phyloP scores from a whole-genome alignment of 1,140 invertebrate genomes.

The Pygmarrhopalites habei region DNA sequence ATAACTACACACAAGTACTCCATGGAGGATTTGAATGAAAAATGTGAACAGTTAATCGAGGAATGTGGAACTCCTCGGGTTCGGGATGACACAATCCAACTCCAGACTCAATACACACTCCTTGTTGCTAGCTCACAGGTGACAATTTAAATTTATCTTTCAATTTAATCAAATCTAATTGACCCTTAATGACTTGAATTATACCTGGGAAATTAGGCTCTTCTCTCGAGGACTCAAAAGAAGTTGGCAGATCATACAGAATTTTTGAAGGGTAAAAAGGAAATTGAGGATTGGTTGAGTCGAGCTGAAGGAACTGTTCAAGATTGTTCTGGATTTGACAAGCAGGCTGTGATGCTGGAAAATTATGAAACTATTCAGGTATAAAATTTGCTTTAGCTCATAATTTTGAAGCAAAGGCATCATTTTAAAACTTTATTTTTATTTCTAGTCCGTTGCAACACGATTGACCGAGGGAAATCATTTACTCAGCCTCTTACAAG shows the following conservation, averaged over 20 bases:
- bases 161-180: no score
- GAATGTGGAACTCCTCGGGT: slow-evolving; percentile 71
- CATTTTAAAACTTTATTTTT: background rate
- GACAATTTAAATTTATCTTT: slow-evolving; percentile 50
- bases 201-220: slow-evolving; percentile 34
- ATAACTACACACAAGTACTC: slow-evolving; percentile 65
- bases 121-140: slow-evolving; percentile 59
- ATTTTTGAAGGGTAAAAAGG: slow-evolving; percentile 73
- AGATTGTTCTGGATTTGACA: slow-evolving; percentile 71
- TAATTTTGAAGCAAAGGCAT: no score
- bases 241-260: slow-evolving; percentile 81
- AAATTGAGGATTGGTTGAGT: slow-evolving; percentile 71
- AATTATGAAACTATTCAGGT: slow-evolving; percentile 65
- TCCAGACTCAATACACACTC: slow-evolving; percentile 71
- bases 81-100: slow-evolving; percentile 72
- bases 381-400: background rate
- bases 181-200: no score
- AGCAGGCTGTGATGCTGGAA: slow-evolving; percentile 66
- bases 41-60: slow-evolving; percentile 78
- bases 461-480: slow-evolving; percentile 79
- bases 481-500: slow-evolving; percentile 66
- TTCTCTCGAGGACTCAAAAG: slow-evolving; percentile 76
- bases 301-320: slow-evolving; percentile 68
- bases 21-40: slow-evolving; percentile 75
- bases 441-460: slow-evolving; percentile 53